Conservation (phyloP, 1,140 invertebrate genomes). For the Musca vetustissima region DNA sequence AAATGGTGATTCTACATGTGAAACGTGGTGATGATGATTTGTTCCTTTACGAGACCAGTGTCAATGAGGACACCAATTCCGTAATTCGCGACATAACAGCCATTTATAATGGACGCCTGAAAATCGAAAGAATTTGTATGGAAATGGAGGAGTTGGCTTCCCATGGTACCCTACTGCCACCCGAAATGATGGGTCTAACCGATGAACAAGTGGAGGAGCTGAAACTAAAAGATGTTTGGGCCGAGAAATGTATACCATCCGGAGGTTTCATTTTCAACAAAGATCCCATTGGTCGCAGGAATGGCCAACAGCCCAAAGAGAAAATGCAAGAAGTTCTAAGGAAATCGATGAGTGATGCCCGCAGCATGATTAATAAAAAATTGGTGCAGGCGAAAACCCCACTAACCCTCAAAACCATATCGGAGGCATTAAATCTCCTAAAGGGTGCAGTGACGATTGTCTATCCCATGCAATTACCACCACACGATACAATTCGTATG, state of each 20-base stretch:
- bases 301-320: slow-evolving; percentile 80
- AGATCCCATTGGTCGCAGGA: slow-evolving; percentile 78
- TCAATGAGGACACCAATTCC: slow-evolving; percentile 68
- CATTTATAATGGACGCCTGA: slow-evolving; percentile 88
- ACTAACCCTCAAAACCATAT: slow-evolving; percentile 71
- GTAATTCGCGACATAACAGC: slow-evolving; percentile 71
- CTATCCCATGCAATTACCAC: slow-evolving; percentile 92
- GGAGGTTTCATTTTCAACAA: slow-evolving; percentile 70
- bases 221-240: slow-evolving; percentile 84
- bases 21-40: slow-evolving; percentile 86
- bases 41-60: slow-evolving; percentile 81
- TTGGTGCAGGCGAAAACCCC: slow-evolving; percentile 66
- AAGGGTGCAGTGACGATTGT: slow-evolving; percentile 86
- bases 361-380: slow-evolving; percentile 82
- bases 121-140: slow-evolving; percentile 79
- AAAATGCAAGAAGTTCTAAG: slow-evolving; percentile 79
- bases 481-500: slow-evolving; percentile 83
- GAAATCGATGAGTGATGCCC: slow-evolving; percentile 78
- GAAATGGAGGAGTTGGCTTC: slow-evolving; percentile 87
- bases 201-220: slow-evolving; percentile 89
- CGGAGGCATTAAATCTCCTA: slow-evolving; percentile 75
- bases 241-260: slow-evolving; percentile 80
- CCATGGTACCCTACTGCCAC: slow-evolving; percentile 83
- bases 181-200: slow-evolving; percentile 85
- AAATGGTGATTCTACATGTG: slow-evolving; percentile 80